phyloP scores from a whole-genome alignment of 2,888 invertebrate species.

The Panopea generosa region DNA sequence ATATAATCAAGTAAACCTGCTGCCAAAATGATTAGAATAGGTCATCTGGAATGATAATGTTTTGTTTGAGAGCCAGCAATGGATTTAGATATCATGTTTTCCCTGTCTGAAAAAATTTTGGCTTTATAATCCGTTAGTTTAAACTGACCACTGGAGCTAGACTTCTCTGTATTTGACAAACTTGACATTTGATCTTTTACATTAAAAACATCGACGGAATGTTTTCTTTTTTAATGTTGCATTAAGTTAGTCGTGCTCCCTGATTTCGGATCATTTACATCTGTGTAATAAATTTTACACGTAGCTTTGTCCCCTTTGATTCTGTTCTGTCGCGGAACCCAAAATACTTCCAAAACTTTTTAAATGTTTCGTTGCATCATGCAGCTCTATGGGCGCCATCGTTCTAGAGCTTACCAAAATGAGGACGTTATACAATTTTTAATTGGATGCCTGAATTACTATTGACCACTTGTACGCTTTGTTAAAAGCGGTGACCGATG shows the following conservation, averaged over 20 bases:
- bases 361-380: neutral
- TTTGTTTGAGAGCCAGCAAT: neutral
- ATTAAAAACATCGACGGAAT: neutral
- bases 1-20: too few relatives aligned
- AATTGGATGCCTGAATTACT: neutral
- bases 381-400: neutral
- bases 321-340: neutral
- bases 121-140: neutral
- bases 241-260: conserved; percentile 5
- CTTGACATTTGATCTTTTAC: neutral
- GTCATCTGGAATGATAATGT: too few relatives aligned
- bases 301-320: neutral
- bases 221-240: conserved; percentile 1
- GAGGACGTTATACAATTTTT: neutral
- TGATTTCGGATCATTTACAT: neutral
- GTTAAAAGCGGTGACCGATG: too few relatives aligned
- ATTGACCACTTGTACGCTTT: neutral
- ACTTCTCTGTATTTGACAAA: neutral
- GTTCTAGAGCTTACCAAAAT: neutral
- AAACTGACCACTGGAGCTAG: neutral
- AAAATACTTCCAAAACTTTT: conserved; percentile 1
- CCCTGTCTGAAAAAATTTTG: neutral
- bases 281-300: conserved; percentile 4
- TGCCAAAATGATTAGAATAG: too few relatives aligned
- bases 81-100: neutral